Evolutionary conservation across 2,888 invertebrate genomes (phyloP).

Genomic region (Biston stratarius): DNA sequence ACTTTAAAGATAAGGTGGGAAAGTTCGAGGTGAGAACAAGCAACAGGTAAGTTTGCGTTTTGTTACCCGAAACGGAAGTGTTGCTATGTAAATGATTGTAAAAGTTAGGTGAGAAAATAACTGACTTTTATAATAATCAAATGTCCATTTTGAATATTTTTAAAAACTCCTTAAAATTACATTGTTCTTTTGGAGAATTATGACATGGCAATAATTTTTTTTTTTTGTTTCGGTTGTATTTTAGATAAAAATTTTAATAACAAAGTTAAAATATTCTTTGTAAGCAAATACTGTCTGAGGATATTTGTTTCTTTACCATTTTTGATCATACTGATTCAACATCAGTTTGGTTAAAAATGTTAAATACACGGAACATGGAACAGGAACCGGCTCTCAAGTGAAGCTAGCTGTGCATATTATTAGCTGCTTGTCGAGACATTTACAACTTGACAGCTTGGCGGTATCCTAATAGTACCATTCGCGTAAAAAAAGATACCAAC

Average conservation of each 20-base stretch:
- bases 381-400: too few relatives aligned
- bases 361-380: too few relatives aligned
- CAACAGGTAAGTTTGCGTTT: constrained; percentile 39
- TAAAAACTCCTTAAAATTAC: neutral
- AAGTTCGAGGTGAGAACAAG: constrained; percentile 37
- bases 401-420: neutral
- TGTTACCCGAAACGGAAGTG: constrained; percentile 43
- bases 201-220: too few relatives aligned
- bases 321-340: too few relatives aligned
- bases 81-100: constrained; percentile 41
- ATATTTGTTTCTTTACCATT: too few relatives aligned
- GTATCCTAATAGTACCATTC: neutral
- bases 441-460: neutral
- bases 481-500: constrained; percentile 61
- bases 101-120: constrained; percentile 18
- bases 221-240: too few relatives aligned
- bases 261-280: too few relatives aligned
- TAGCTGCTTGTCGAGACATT: neutral
- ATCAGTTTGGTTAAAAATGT: too few relatives aligned
- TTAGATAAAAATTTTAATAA: too few relatives aligned
- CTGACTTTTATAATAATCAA: neutral
- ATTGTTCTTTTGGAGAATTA: too few relatives aligned
- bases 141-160: neutral
- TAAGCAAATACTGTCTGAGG: too few relatives aligned
- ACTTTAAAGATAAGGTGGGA: constrained; percentile 35